Conservation (phyloP, 2,888 invertebrate genomes). For the Phortica okadai region DNA sequence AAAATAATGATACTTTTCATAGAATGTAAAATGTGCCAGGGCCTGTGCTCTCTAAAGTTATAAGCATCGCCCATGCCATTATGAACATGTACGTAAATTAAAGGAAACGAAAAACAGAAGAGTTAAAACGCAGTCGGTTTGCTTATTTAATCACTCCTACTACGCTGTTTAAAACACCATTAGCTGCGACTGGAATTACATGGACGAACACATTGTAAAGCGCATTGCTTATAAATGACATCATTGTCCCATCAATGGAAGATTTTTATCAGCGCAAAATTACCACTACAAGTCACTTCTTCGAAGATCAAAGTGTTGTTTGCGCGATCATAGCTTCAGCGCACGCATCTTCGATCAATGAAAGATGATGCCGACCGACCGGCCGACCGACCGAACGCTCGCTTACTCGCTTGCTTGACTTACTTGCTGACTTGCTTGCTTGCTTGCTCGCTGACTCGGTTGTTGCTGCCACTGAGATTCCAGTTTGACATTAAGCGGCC, state of each 20-base stretch:
- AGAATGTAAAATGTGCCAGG: too few species aligned
- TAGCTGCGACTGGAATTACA: conserved; percentile 24
- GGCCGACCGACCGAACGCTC: conserved; percentile 7
- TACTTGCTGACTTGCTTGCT: conserved; percentile 14
- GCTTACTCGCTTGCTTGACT: conserved; percentile 26
- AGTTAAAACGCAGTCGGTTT: too few species aligned
- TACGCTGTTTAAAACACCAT: conserved; percentile 48
- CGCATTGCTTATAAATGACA: conserved; percentile 70
- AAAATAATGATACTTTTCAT: too few species aligned
- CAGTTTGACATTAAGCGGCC: conserved; percentile 49
- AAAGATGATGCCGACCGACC: conserved; percentile 52
- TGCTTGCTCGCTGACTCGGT: background rate
- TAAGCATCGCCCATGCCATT: too few species aligned
- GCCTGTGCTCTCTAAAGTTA: too few species aligned
- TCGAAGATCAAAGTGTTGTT: conserved; percentile 75
- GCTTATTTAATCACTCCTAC: conserved; percentile 20
- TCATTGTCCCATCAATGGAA: conserved; percentile 73
- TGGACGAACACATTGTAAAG: conserved; percentile 38
- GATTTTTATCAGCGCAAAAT: conserved; percentile 74
- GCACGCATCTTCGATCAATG: conserved; percentile 72
- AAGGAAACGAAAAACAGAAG: too few species aligned
- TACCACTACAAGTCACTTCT: conserved; percentile 75
- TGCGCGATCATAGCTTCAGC: conserved; percentile 71
- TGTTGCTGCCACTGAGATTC: conserved; percentile 45
- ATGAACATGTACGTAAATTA: too few species aligned